A percentile compares a stretch with the other conserved stretches of the same genome.
Conservation (phyloP, 2,113 vertebrate genomes). For the Proterorhinus semilunaris region DNA sequence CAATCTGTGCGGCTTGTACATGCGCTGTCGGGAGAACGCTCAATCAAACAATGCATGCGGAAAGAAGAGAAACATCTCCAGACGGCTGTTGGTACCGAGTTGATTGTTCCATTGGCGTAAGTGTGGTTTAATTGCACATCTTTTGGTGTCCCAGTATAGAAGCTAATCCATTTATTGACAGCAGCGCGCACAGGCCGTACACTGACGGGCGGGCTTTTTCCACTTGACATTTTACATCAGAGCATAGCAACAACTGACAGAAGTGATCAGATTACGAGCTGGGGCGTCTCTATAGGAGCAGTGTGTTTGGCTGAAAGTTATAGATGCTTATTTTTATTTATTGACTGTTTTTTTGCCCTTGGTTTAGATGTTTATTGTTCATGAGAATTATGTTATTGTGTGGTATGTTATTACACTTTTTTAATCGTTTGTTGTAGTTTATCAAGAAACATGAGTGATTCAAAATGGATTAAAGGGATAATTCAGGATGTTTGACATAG, state of each 20-base stretch:
- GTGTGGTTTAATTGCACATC: conserved; percentile 12
- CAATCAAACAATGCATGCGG: conserved; percentile 51
- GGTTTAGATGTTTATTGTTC: too few relatives aligned
- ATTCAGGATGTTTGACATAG: too few relatives aligned
- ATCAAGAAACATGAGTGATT: too few relatives aligned
- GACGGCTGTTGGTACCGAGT: conserved; percentile 32
- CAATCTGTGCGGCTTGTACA: conserved; percentile 46
- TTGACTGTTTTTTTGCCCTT: background rate
- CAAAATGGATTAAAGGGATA: too few relatives aligned
- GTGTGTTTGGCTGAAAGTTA: background rate
- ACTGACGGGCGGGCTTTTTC: conserved; percentile 1
- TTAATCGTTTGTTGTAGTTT: too few relatives aligned
- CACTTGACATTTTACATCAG: conserved; percentile 11
- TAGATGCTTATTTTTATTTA: background rate
- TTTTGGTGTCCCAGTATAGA: background rate
- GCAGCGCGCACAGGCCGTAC: background rate
- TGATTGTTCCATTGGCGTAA: conserved; percentile 37
- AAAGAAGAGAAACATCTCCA: conserved; percentile 21
- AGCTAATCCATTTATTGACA: conserved; percentile 6
- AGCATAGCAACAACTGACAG: background rate
- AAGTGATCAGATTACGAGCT: background rate
- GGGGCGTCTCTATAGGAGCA: background rate
- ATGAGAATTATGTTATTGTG: too few relatives aligned
- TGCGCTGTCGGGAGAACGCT: conserved; percentile 40
- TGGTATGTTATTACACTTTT: too few relatives aligned